Base-by-base conservation (phyloP, 1,140 invertebrate genomes). In the Propsilocerus akamusi region DNA sequence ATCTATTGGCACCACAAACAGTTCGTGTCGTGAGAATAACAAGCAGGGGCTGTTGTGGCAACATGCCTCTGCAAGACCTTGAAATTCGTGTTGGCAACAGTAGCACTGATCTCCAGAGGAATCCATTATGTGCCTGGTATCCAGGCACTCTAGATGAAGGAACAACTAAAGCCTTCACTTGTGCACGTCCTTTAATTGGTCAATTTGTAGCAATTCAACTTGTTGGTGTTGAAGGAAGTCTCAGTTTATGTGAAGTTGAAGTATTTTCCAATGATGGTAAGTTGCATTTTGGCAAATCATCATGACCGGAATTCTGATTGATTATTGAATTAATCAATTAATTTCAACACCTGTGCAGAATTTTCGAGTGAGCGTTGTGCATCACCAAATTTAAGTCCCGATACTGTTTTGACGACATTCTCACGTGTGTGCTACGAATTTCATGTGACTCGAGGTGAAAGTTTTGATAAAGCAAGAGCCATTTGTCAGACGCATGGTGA, bases 51-150 rank as follows among this genome's bases (percentile, higher is more conserved):
- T 88, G 85, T 55, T 88, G 85, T 54, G 85, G 86, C 57, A 85
- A 90, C 59, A 83, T 89, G 58, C 86, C 86, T n/a, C 69, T 92
- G 24, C 83, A 90, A 64, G 89, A 93, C 64, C 69, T 93, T 41
- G 89, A 94, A 68, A 91, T 94, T 52, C 70, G 89, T 28, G 87
- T 93, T 5, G 89, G 89, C 22, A 92, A 93, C 62, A 92, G 86
- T 63, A 88, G 85, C 49, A 73, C 73, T 2, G 84, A 88, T 56
- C 65, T 91, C 28, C 85, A 89, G 60, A 73, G 83, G 41, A 93
- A 93, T 70, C 85, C 87, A 26, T 67, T 94, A 1, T 94, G 89
- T 59, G 86, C 88, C 11, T 94, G 90, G 89, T 89, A 87, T 66
- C 87, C 89, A 0, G 87, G 86, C 49, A 88, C 86, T n/a, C 77